A percentile compares a stretch with the other conserved stretches of the same genome.
These are phyloP conservation scores for Pristionchus japonicus DNA, from an alignment of 2,888 invertebrate genomes.

Conservation along the genomic window DNA sequence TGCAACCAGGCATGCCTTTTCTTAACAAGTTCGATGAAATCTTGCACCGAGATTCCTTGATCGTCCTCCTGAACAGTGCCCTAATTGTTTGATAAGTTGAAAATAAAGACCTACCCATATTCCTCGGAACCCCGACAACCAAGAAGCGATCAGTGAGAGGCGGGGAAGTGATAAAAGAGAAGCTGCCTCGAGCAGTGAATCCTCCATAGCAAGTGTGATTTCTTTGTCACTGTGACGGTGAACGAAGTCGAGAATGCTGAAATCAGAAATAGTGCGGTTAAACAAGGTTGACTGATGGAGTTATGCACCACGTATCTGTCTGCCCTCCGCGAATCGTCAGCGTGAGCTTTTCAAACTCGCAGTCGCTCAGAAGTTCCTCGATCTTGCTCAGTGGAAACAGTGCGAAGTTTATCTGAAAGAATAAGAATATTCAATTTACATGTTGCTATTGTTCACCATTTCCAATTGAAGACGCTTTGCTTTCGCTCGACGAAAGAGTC, in stretches of 20 bases:
- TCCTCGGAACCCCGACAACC: background rate
- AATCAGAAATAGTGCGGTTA: background rate
- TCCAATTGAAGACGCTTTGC: background rate
- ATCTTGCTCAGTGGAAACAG: background rate
- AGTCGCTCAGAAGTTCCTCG: background rate
- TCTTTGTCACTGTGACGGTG: background rate
- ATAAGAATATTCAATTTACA: background rate
- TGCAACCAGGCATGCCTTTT: background rate
- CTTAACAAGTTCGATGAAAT: background rate
- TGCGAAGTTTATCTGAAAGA: background rate
- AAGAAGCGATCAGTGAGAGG: background rate
- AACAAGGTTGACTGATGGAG: background rate
- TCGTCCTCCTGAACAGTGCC: background rate
- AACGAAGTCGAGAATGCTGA: background rate
- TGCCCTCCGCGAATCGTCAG: background rate
- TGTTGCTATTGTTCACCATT: background rate
- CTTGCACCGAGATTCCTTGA: background rate
- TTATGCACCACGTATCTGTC: background rate
- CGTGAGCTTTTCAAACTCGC: background rate
- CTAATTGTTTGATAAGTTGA: too few relatives aligned
- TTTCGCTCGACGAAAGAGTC: background rate
- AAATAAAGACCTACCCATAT: background rate
- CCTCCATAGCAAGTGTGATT: background rate
- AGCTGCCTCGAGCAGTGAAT: background rate
- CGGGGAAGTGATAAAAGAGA: background rate